These are phyloP conservation scores for Dermolepida albohirtum DNA, from an alignment of 2,888 invertebrate species.

Conservation along the genomic window DNA sequence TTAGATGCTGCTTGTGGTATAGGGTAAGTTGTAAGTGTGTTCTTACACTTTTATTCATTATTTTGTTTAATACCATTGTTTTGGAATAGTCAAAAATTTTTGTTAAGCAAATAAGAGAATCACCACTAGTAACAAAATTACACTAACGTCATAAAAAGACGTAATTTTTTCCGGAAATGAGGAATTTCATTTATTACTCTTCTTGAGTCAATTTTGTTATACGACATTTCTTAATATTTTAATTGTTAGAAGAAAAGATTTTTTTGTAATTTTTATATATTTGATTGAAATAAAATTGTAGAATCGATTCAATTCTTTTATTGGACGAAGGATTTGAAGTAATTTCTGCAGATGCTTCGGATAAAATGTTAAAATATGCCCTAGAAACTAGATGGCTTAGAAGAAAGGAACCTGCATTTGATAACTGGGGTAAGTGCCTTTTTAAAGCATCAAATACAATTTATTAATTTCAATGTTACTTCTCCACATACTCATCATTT, in stretches of 20 bases:
- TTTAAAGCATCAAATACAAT: too few relatives aligned
- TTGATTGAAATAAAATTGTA: constrained; percentile 56
- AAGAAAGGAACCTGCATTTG: constrained; percentile 81
- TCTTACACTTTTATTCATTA: constrained; percentile 14
- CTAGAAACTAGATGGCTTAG: constrained; percentile 87
- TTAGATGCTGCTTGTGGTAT: constrained; percentile 92
- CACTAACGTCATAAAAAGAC: too few relatives aligned
- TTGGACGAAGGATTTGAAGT: constrained; percentile 89
- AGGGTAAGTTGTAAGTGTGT: constrained; percentile 71
- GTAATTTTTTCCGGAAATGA: too few relatives aligned
- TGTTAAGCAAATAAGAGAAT: too few relatives aligned
- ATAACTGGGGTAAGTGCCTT: constrained; percentile 79
- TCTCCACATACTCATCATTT: too few relatives aligned
- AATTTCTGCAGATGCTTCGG: constrained; percentile 89
- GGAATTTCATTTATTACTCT: too few relatives aligned
- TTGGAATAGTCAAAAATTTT: neutral
- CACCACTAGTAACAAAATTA: too few relatives aligned
- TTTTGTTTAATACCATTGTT: constrained; percentile 50
- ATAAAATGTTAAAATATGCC: constrained; percentile 93
- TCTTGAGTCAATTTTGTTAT: too few relatives aligned
- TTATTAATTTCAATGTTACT: too few relatives aligned
- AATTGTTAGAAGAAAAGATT: too few relatives aligned
- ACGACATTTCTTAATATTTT: too few relatives aligned
- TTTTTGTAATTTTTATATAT: too few relatives aligned
- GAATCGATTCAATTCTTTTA: constrained; percentile 89